Evolutionary conservation across 2,888 invertebrate genomes (phyloP), one percentile per base, ranked within the genome.

Genomic region (Himalopsyche anomala): DNA sequence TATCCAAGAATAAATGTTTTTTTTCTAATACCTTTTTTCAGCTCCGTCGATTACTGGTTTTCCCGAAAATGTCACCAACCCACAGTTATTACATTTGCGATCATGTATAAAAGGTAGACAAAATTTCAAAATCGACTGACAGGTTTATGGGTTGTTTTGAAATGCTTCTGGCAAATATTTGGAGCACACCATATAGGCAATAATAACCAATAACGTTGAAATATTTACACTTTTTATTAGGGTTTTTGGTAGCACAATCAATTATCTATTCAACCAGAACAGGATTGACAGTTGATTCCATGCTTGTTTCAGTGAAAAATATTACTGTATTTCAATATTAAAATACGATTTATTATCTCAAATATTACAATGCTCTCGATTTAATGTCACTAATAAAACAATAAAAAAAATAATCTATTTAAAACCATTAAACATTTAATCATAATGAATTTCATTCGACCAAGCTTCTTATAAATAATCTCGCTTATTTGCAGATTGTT

Each of bases 61-160:
- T 89, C 93, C 93, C 19, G 92, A 91, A 45, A 93, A 91, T 87
- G 90, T 91, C 87, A 93, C 92, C 83, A 92, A 91, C 88, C 91
- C 91, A 5, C 91, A 91, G 84, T 91, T 93, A 85, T 91, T 93
- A 89, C 92, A 93, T 89, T 91, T 93, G 91, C 90, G 93, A 89
- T 91, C 92, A 62, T 91, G 93, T 28, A 91, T 93, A 85, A 92
- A 93, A 93, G 93, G 93, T 93, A 92, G 90, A 88, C 36, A 12
- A 56, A 83, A 83, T 86, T 74, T 38, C 38, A 81, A 82, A 38
- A 55, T 74, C 81, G 54, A 80, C 56, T 51, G 79, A 28, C 62
- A 28, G 86, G 84, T 56, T 55, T 80, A 80, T 80, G 86, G 86
- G 74, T 74, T 74, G 74, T 28, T 74, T 74, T 74, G 74, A 74